Conservation (phyloP, 2,797 vertebrate genomes). For the Chaunax sp. region DNA sequence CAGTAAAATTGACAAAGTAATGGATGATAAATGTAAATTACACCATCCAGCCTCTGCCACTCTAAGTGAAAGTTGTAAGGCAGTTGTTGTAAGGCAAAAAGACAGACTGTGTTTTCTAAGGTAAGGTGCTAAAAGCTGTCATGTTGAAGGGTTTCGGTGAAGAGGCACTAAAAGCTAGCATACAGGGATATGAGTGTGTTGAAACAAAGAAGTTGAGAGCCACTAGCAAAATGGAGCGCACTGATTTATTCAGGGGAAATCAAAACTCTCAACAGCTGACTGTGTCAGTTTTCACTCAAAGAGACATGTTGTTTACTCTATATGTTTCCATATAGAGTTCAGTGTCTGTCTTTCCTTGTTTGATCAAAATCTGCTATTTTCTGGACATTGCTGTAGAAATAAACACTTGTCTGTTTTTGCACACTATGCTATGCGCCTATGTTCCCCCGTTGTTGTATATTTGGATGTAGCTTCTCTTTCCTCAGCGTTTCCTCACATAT, state of each 20-base stretch:
- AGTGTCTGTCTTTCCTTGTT: conserved; percentile 13
- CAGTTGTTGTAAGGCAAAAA: background rate
- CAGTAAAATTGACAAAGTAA: background rate
- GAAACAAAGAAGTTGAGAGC: background rate
- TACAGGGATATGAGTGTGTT: background rate
- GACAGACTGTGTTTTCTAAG: background rate
- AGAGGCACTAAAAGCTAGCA: background rate
- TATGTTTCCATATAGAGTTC: conserved; percentile 24
- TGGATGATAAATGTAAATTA: too few relatives aligned
- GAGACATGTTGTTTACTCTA: conserved; percentile 15
- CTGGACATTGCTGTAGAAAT: conserved; percentile 11
- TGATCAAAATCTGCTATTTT: conserved; percentile 24
- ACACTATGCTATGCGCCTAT: background rate
- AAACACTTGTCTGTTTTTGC: conserved; percentile 25
- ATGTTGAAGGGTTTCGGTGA: background rate
- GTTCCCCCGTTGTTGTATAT: conserved; percentile 10
- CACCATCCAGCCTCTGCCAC: too few relatives aligned
- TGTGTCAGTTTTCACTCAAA: conserved; percentile 11
- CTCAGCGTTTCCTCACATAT: conserved; percentile 52
- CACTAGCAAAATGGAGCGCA: background rate
- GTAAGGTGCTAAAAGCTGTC: background rate
- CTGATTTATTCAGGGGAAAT: conserved; percentile 21
- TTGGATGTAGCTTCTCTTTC: conserved; percentile 19
- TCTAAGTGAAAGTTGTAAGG: background rate
- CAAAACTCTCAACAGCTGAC: conserved; percentile 2